Evolutionary conservation across 2,888 invertebrate genomes (phyloP).

Genomic region (Euclidia mi): DNA sequence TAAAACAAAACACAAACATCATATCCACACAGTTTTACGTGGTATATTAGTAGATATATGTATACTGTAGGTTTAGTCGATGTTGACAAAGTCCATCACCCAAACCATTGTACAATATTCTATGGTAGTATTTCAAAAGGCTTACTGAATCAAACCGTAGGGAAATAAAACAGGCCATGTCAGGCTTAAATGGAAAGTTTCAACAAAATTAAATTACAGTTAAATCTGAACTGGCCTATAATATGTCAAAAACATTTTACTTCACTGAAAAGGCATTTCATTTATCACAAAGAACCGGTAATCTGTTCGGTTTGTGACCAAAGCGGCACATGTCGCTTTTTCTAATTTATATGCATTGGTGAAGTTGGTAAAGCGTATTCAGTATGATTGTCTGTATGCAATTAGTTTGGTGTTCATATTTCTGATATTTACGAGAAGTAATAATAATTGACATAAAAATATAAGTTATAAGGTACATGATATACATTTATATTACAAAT

Average conservation of each 20-base stretch:
- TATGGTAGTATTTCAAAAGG: not conserved
- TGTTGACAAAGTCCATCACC: too few species aligned
- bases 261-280: slow-evolving; percentile 19
- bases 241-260: slow-evolving; percentile 29
- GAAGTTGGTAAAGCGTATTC: not conserved
- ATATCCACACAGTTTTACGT: too few species aligned
- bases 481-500: too few species aligned
- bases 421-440: too few species aligned
- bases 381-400: not conserved
- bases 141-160: not conserved
- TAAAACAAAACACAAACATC: too few species aligned
- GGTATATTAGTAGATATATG: too few species aligned
- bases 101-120: too few species aligned
- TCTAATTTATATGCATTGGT: not conserved
- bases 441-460: too few species aligned
- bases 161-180: slow-evolving; percentile 19
- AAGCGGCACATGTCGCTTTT: slow-evolving; percentile 11
- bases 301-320: slow-evolving; percentile 7
- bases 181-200: slow-evolving; percentile 14
- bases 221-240: slow-evolving; percentile 8
- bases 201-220: slow-evolving; percentile 19
- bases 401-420: too few species aligned
- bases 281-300: slow-evolving; percentile 26
- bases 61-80: too few species aligned
- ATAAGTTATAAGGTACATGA: too few species aligned